Percentiles rank a stretch among this genome's conserved stretches.
Conservation (phyloP, 2,797 vertebrate species). For the Pelochelys cantorii region DNA sequence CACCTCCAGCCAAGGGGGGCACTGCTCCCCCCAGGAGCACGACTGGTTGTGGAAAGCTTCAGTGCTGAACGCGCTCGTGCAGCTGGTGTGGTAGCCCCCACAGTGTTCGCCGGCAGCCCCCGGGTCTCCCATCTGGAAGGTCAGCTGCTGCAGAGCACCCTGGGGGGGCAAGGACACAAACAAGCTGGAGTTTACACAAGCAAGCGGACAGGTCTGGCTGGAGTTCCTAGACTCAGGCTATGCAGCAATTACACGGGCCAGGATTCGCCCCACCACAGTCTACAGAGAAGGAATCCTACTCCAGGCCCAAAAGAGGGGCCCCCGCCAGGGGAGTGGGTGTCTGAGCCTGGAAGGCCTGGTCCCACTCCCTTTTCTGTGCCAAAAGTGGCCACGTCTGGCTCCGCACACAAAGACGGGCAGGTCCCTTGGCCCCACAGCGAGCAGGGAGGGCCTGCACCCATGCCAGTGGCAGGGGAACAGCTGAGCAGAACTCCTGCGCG, state of each 20-base stretch:
- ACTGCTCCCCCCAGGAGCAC: accelerated
- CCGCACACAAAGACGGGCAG: neutral
- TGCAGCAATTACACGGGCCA: neutral
- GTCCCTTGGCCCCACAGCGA: neutral
- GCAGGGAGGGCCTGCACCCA: neutral
- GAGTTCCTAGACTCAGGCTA: neutral
- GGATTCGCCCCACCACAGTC: neutral
- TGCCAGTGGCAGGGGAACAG: neutral
- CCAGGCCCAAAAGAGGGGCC: neutral
- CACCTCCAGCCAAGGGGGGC: constrained; percentile 54
- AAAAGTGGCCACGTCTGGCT: neutral
- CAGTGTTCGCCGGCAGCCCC: constrained; percentile 83
- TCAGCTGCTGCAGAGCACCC: constrained; percentile 87
- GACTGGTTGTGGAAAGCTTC: neutral
- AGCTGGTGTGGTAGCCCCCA: constrained; percentile 72
- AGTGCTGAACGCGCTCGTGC: constrained; percentile 9
- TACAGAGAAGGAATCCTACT: neutral
- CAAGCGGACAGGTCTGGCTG: neutral
- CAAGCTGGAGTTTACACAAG: accelerated
- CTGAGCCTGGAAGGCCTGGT: neutral
- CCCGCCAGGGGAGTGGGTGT: neutral
- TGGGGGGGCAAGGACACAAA: constrained; percentile 61
- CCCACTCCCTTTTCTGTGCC: neutral
- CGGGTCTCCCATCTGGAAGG: constrained; percentile 87
- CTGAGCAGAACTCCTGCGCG: neutral